Evolutionary conservation across 2,797 vertebrate species (phyloP), one percentile per base, ranked within the genome.

Genomic region (Sebastes jordani): DNA sequence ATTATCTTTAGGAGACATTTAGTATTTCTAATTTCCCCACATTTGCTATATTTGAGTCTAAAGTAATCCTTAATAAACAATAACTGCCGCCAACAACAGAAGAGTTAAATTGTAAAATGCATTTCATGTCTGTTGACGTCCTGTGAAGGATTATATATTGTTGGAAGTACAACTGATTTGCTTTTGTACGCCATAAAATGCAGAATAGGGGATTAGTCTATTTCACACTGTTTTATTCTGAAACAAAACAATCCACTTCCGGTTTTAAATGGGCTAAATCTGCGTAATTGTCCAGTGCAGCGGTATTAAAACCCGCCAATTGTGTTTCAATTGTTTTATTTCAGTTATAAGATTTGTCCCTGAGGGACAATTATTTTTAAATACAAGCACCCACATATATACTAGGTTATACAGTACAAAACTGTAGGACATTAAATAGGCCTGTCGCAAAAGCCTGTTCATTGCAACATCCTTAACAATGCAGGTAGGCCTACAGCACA

Each of bases 201-300:
- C 18, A 6, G 16, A 8, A 20, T 4, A 56, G 5, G 13, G 18
- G 11, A 20, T 32, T 29, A 1, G 11, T 46, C 13, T 20, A 32
- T 36, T n/a, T 11, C 6, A 71, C 4, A 34, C 5, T 2, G 6
- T 70, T 81, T 88, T 85, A 85, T 81, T 84, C 7, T 86, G 70
- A 89, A 82, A 13, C 3, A 62, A 34, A 64, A 36, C 0, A 16
- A 6, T 0, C 1, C 3, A 54, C 68, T 83, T 89, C 83, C 71
- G 32, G 61, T 62, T 61, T 71, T 22, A 54, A 7, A 20, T 34
- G 34, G 4, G 16, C 2, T 27, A 20, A 61, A 58, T 0, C 18
- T 23, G 0, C 22, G 4, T 2, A 62, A 23, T 30, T 86, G 11
- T 8, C 32, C 20, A 58, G 16, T 20, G n/a, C 34, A 25, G 55